These are phyloP conservation scores for Frankliniella intonsa DNA, from an alignment of 2,888 invertebrate genomes.

Conservation along the genomic window DNA sequence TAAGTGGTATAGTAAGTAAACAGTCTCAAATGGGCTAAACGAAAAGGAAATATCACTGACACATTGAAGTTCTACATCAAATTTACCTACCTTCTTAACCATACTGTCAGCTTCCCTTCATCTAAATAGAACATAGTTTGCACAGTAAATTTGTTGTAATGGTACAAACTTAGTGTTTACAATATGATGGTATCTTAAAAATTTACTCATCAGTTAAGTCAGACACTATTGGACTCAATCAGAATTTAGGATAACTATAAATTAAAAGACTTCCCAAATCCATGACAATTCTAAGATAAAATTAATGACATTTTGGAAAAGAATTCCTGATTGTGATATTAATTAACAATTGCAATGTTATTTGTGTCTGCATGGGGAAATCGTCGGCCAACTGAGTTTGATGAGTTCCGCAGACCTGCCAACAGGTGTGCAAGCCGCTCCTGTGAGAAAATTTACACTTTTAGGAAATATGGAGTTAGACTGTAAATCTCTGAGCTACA, in stretches of 20 bases:
- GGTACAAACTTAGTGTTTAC: too few species aligned
- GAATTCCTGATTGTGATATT: background rate
- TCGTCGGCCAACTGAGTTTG: background rate
- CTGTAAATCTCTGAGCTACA: background rate
- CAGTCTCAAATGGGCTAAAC: background rate
- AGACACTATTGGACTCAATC: background rate
- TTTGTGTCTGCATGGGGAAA: constrained; percentile 3
- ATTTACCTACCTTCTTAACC: too few species aligned
- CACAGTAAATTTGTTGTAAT: too few species aligned
- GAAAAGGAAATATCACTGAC: too few species aligned
- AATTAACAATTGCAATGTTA: constrained; percentile 5
- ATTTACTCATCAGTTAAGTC: background rate
- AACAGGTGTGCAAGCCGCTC: constrained; percentile 1
- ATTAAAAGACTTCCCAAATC: background rate
- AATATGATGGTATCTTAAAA: too few species aligned
- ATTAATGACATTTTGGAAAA: background rate
- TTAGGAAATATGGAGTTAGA: background rate
- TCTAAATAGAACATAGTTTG: too few species aligned
- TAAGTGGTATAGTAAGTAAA: background rate
- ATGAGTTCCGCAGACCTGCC: background rate
- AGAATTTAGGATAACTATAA: background rate
- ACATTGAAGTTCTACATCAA: too few species aligned
- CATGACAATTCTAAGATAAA: background rate
- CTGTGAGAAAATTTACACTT: background rate
- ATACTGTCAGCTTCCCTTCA: too few species aligned